Percentiles rank a stretch among this genome's conserved stretches.
Conservation (phyloP, 30 jellyfish, hydroid and myxozoan species). For the Hydractinia echinata region DNA sequence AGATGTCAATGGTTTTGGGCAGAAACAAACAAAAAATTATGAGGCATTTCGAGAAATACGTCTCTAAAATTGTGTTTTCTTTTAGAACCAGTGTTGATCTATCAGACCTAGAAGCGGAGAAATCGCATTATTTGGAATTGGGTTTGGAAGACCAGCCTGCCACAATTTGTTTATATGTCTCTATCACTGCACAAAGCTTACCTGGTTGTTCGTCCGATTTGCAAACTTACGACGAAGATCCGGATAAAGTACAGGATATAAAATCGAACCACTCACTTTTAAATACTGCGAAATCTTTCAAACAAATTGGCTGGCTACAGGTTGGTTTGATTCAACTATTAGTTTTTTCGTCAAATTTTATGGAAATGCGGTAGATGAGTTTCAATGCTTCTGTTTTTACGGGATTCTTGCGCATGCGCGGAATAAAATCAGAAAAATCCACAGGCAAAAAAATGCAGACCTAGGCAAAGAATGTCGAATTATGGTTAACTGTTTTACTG, state of each 20-base stretch:
- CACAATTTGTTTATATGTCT: constrained; percentile 35
- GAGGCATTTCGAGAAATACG: not conserved
- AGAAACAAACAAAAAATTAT: not conserved
- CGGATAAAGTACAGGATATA: constrained; percentile 28
- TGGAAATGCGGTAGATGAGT: no score
- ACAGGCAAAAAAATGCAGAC: no score
- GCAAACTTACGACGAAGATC: constrained; percentile 34
- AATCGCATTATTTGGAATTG: constrained; percentile 55
- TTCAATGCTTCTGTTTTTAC: no score
- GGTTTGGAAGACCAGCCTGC: constrained; percentile 88
- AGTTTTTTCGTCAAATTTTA: no score
- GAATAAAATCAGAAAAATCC: no score
- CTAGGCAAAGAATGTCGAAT: no score
- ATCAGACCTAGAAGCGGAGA: constrained; percentile 43
- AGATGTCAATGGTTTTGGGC: not conserved
- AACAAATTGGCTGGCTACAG: constrained; percentile 91
- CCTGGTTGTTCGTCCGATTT: constrained; percentile 72
- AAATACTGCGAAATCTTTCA: constrained; percentile 41
- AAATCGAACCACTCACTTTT: constrained; percentile 39
- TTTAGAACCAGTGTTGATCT: constrained; percentile 59
- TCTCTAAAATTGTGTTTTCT: not conserved
- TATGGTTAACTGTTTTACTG: no score
- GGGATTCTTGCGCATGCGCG: no score
- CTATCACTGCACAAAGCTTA: constrained; percentile 70
- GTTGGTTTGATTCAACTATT: constrained; percentile 18